phyloP scores from a whole-genome alignment of 1,140 invertebrate species.

The Drosophila cardini region DNA sequence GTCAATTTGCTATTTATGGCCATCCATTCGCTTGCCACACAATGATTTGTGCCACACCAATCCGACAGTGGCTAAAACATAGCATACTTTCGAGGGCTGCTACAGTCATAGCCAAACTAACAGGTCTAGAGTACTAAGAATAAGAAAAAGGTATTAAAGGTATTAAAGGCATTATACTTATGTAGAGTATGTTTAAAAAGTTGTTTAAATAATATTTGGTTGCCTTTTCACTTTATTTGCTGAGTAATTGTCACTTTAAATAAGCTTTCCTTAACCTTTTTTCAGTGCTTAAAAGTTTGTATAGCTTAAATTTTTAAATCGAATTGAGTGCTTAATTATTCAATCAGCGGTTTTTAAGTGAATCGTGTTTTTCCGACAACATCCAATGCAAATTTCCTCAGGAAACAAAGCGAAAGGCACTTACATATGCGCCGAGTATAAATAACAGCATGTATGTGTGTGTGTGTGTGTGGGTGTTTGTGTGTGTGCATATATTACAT shows the following conservation, averaged over 20 bases:
- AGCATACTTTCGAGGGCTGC: conserved; percentile 15
- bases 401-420: conserved; percentile 55
- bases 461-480: conserved; percentile 8
- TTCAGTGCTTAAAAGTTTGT: neutral
- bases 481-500: conserved; percentile 24
- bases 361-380: conserved; percentile 56
- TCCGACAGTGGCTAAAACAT: neutral
- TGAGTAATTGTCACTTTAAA: too few species aligned
- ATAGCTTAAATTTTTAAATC: neutral
- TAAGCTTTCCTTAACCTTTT: too few species aligned
- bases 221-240: too few species aligned
- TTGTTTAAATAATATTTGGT: too few species aligned
- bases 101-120: too few species aligned
- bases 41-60: conserved; percentile 67
- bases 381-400: conserved; percentile 71
- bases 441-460: conserved; percentile 44
- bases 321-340: neutral
- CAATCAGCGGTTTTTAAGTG: conserved; percentile 24
- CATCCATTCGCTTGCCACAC: conserved; percentile 43
- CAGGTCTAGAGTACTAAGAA: too few species aligned
- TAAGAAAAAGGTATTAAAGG: too few species aligned
- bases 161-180: too few species aligned
- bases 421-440: conserved; percentile 1
- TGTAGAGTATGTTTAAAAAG: neutral
- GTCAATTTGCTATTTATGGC: conserved; percentile 80